Percentiles rank a stretch among this genome's conserved stretches.
These are phyloP conservation scores for Diabrotica balteata DNA, from an alignment of 2,888 invertebrate genomes.

Conservation along the genomic window DNA sequence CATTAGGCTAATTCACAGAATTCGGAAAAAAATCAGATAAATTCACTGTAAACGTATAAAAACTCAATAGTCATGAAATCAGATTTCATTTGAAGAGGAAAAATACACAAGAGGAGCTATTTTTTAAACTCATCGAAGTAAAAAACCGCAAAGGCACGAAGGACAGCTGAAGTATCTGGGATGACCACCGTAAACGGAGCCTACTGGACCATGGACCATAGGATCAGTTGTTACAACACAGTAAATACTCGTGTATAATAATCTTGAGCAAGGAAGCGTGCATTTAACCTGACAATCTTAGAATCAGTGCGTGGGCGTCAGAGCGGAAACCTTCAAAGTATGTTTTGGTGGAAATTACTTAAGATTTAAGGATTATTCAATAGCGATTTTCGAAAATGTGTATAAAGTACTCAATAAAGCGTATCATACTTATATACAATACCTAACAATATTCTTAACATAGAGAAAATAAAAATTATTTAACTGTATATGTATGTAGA, in stretches of 20 bases:
- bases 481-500: too few relatives aligned
- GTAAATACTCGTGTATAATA: conserved; percentile 23
- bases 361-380: conserved; percentile 19
- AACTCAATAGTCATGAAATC: conserved; percentile 8
- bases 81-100: conserved; percentile 9
- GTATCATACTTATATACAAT: too few relatives aligned
- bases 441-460: too few relatives aligned
- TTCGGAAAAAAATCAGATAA: not conserved
- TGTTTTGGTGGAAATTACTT: conserved; percentile 1
- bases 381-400: conserved; percentile 19
- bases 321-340: conserved; percentile 17
- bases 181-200: conserved; percentile 23
- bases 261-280: conserved; percentile 32
- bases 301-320: conserved; percentile 30
- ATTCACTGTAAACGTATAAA: conserved; percentile 2
- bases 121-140: conserved; percentile 25
- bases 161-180: conserved; percentile 20
- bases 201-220: conserved; percentile 29
- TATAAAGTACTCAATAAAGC: not conserved
- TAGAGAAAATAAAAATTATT: too few relatives aligned
- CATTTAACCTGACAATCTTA: conserved; percentile 20
- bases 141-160: conserved; percentile 26
- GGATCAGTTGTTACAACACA: conserved; percentile 23
- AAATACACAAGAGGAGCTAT: conserved; percentile 6
- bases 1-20: too few relatives aligned